These are phyloP conservation scores for Thalassoma bifasciatum DNA, from an alignment of 2,113 vertebrate genomes.

Conservation along the genomic window DNA sequence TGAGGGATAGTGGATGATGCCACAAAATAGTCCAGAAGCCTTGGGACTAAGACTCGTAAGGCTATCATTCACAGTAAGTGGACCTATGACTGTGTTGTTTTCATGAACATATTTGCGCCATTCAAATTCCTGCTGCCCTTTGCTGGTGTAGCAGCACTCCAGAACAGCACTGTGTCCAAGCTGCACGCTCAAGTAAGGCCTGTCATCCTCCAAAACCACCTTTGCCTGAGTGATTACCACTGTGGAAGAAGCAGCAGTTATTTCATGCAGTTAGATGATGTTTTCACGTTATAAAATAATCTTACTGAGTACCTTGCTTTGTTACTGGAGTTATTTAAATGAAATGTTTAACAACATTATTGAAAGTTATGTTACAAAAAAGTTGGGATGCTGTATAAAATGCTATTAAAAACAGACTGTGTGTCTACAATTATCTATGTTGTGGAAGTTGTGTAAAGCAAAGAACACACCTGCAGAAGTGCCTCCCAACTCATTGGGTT, in stretches of 20 bases:
- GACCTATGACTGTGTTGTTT: rapidly evolving
- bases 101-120: slow-evolving; percentile 11
- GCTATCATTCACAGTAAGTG: rapidly evolving
- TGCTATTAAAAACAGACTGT: no score
- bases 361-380: no score
- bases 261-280: neutral
- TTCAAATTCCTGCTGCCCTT: rapidly evolving
- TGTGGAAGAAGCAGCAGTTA: slow-evolving; percentile 37
- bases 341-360: no score
- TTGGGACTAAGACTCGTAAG: rapidly evolving
- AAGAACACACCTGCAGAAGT: no score
- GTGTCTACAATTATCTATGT: no score
- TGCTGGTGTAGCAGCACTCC: slow-evolving; percentile 64
- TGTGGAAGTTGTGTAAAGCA: no score
- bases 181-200: slow-evolving; percentile 20
- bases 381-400: no score
- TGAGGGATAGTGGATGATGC: neutral
- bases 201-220: slow-evolving; percentile 43
- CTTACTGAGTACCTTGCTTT: no score
- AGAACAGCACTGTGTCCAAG: rapidly evolving
- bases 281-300: no score
- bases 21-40: neutral
- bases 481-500: no score
- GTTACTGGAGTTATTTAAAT: no score
- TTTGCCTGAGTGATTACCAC: slow-evolving; percentile 15